Evolutionary conservation across 1,140 invertebrate species (phyloP), one percentile per base, ranked within the genome.

Genomic region (Phocides pigmalion): DNA sequence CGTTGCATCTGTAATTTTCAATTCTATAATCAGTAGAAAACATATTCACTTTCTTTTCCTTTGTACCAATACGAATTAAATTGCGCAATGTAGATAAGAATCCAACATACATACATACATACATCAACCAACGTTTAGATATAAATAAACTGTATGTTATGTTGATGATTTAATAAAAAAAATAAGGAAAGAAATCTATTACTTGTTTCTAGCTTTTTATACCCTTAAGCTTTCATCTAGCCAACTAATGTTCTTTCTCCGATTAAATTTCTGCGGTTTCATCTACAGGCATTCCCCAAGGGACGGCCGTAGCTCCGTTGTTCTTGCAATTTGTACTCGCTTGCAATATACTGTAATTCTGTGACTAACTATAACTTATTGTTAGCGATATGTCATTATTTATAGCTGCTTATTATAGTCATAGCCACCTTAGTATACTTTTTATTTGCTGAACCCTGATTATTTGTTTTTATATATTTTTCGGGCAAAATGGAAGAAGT

Each of bases 251-350:
- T 25, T 49, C 46, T 49, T 49, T 49, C 35, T 46, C 41, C 19
- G 20, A 44, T 58, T 58, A 44, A 44, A 58, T 44, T 44, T 58
- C 53, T 42, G 53, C 41, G 22, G 53, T 58, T 58, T 44, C 41
- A 58, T 44, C 53, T 44, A 39, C 32, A 15, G 12, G 53, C 14
- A 25, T 56, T 17, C 22, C 47, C 39, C 53, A 22, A 32, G 53
- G 53, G 53, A 58, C 9, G 11, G 12, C 6, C 39, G 25, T 39
- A 44, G 25, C 41, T 42, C 22, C 22, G 12, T 58, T 32, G 41
- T 44, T 58, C 53, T 58, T 58, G 22, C 22, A 58, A 20, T 58
- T 44, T 58, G 39, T 44, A 44, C 17, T 44, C 15, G 22, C 3
- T 25, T 49, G 12, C 20, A 49, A 49, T 49, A 25, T 28, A 49